Evolutionary conservation across 2,888 invertebrate genomes (phyloP).

Genomic region (Parelbella ahira): DNA sequence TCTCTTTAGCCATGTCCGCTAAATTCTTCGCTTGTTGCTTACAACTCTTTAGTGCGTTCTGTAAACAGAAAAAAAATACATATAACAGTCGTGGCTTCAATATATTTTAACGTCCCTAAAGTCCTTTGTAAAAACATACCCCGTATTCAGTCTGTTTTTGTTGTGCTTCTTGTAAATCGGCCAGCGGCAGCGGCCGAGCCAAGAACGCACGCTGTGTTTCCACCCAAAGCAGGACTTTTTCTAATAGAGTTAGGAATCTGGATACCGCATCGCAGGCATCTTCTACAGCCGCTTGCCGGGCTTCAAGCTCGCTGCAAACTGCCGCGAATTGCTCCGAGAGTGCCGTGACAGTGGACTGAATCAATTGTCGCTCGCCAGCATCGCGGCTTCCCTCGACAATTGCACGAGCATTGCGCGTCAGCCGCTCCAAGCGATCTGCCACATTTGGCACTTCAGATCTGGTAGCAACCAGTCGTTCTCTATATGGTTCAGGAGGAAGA

Average conservation of each 20-base stretch:
- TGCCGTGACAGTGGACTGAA: slow-evolving; percentile 87
- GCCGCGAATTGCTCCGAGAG: slow-evolving; percentile 89
- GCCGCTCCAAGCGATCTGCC: slow-evolving; percentile 87
- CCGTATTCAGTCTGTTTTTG: slow-evolving; percentile 93
- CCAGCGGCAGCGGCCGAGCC: slow-evolving; percentile 87
- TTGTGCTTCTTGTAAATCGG: slow-evolving; percentile 89
- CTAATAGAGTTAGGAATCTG: slow-evolving; percentile 90
- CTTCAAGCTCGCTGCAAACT: slow-evolving; percentile 89
- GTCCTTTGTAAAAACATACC: slow-evolving; percentile 77
- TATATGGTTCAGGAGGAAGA: slow-evolving; percentile 87
- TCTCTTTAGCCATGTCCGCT: slow-evolving; percentile 94
- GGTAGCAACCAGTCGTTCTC: slow-evolving; percentile 88
- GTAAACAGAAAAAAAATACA: slow-evolving; percentile 44
- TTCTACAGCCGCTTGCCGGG: slow-evolving; percentile 90
- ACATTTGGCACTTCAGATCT: slow-evolving; percentile 87
- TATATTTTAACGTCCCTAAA: no score
- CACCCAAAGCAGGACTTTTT: slow-evolving; percentile 91
- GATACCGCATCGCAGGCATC: slow-evolving; percentile 94
- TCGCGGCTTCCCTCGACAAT: slow-evolving; percentile 90
- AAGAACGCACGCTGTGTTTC: slow-evolving; percentile 90
- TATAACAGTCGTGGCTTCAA: no score
- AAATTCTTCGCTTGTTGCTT: slow-evolving; percentile 92
- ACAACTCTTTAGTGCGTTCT: slow-evolving; percentile 93
- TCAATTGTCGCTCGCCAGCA: slow-evolving; percentile 86
- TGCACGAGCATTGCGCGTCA: slow-evolving; percentile 88